Base-by-base conservation (phyloP, 2,888 invertebrate species). In the Hydriomena furcata region DNA sequence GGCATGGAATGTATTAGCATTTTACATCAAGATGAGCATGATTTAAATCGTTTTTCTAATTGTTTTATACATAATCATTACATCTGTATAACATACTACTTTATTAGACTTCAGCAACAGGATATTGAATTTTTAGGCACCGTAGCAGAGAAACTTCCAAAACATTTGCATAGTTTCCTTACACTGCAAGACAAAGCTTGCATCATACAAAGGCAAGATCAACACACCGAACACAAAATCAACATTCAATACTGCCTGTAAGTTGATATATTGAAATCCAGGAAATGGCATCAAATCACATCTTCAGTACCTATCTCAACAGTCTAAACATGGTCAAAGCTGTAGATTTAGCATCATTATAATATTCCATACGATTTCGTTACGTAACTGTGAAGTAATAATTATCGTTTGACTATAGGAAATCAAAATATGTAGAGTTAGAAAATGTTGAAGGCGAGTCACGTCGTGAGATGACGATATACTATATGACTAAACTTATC, bases 361-460 rank as follows among this genome's bases (percentile, higher is more conserved):
- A 58, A 59, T 52, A 52, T 54, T 42, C 50, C 50, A 65, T 51
- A 43, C 57, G 53, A 56, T 34, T 58, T 45, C 36, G 51, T 66
- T 69, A 55, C 63, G 66, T 61, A 63, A 67, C 50, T 60, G 52
- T 65, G 60, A 53, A 58, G 62, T 64, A 63, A 66, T 65, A 60
- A 68, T 69, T 69, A 68, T 65, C 65, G 50, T 48, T 57, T 52
- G 60, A 65, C 55, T 61, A n/a, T n/a, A 68, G 70, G 72, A 75
- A 73, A 60, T 55, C 35, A 42, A 34, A 73, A 61, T 58, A 44
- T 25, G 53, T 46, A 49, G 63, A 61, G 65, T 62, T 61, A 47
- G 55, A 58, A 61, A 58, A 40, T 42, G 42, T 36, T 42, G 63
- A 62, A 62, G 60, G 65, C 62, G 57, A 69, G 56, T 61, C 65